Conservation (phyloP, 2,888 invertebrate genomes). For the Leptinotarsa haldemani region DNA sequence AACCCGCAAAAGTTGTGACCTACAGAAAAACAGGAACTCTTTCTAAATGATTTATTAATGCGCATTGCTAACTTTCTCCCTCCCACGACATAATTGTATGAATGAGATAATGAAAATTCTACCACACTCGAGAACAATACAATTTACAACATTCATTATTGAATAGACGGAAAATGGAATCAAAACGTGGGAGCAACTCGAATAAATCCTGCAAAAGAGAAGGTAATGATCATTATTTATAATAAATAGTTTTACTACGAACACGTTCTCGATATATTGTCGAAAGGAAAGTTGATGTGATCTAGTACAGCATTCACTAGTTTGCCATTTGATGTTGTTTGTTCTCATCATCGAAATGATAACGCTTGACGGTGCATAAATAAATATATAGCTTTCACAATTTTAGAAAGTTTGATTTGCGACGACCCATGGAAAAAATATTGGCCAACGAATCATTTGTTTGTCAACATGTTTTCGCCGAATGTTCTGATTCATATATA, state of each 20-base stretch:
- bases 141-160: conserved; percentile 25
- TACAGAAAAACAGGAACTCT: too few species aligned
- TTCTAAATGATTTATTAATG: neutral
- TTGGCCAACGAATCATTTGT: conserved; percentile 1
- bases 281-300: conserved; percentile 45
- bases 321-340: conserved; percentile 12
- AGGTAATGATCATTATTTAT: conserved; percentile 19
- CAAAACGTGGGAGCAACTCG: conserved; percentile 27
- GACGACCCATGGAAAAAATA: conserved; percentile 7
- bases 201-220: conserved; percentile 17
- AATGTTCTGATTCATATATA: neutral
- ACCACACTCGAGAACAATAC: conserved; percentile 18
- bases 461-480: neutral
- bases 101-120: conserved; percentile 4
- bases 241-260: neutral
- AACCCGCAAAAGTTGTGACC: too few species aligned
- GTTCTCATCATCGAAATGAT: conserved; percentile 11
- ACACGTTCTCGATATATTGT: conserved; percentile 28
- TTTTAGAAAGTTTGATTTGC: conserved; percentile 20
- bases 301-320: conserved; percentile 33
- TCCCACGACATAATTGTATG: neutral
- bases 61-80: neutral
- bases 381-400: conserved; percentile 2
- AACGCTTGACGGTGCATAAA: conserved; percentile 4
- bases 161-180: conserved; percentile 16